Evolutionary conservation across 2,797 vertebrate genomes (phyloP).

Genomic region (Crypturellus tataupa): DNA sequence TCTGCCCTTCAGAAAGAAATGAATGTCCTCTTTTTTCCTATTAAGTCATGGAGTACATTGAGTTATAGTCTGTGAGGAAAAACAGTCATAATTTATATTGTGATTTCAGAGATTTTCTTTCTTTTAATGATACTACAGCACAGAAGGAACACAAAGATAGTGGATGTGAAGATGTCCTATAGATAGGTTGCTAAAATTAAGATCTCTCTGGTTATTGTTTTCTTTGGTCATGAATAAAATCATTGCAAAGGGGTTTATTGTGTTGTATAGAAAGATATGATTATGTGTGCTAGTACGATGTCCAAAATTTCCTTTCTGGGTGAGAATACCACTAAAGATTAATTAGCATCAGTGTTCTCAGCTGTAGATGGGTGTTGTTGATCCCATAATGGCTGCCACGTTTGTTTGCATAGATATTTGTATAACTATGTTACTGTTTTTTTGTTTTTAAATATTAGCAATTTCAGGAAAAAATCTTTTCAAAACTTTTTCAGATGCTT

Average conservation of each 20-base stretch:
- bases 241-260: neutral
- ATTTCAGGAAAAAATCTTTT: conserved; percentile 4
- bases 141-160: neutral
- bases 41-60: neutral
- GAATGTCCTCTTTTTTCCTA: neutral
- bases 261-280: neutral
- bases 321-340: conserved; percentile 25
- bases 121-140: neutral
- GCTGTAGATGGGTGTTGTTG: conserved; percentile 29
- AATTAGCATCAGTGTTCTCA: conserved; percentile 8
- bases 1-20: neutral
- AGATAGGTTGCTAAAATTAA: neutral
- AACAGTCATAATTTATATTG: neutral
- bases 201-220: conserved; percentile 11
- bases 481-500: neutral
- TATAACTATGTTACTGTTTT: neutral
- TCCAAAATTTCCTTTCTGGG: conserved; percentile 10
- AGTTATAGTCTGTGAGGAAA: neutral
- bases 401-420: conserved; percentile 41
- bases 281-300: neutral
- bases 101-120: neutral
- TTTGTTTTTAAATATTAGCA: neutral
- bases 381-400: conserved; percentile 54
- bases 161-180: neutral
- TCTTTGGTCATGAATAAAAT: conserved; percentile 20